Evolutionary conservation across 2,797 vertebrate species (phyloP).

Genomic region (Scleropages formosus): DNA sequence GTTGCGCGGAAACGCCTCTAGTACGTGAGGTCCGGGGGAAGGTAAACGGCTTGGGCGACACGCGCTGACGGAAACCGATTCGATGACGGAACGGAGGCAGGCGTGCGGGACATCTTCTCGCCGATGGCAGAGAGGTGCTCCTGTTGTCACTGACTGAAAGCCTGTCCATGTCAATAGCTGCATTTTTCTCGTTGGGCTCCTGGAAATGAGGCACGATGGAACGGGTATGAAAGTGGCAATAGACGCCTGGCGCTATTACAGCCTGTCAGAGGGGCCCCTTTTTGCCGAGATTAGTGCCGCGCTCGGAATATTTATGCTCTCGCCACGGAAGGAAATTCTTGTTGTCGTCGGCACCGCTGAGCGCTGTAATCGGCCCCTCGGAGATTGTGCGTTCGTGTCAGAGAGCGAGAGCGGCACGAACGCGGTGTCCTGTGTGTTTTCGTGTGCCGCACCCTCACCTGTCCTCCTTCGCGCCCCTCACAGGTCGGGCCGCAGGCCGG

Average conservation of each 20-base stretch:
- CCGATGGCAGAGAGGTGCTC: too few species aligned
- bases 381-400: not conserved
- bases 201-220: not conserved
- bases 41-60: too few species aligned
- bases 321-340: too few species aligned
- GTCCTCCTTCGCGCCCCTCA: conserved; percentile 34
- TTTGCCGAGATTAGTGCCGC: too few species aligned
- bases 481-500: conserved; percentile 63
- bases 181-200: not conserved
- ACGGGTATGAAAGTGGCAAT: not conserved
- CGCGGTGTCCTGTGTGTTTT: not conserved
- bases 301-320: too few species aligned
- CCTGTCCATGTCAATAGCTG: not conserved
- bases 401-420: not conserved
- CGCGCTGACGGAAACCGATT: too few species aligned
- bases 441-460: conserved; percentile 9
- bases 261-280: not conserved
- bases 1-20: too few species aligned
- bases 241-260: not conserved
- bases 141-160: not conserved
- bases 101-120: too few species aligned
- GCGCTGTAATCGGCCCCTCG: not conserved
- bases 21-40: too few species aligned
- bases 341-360: too few species aligned
- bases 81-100: too few species aligned